Evolutionary conservation across 2,888 invertebrate species (phyloP), one percentile per base, ranked within the genome.

Genomic region (Nebria salina): DNA sequence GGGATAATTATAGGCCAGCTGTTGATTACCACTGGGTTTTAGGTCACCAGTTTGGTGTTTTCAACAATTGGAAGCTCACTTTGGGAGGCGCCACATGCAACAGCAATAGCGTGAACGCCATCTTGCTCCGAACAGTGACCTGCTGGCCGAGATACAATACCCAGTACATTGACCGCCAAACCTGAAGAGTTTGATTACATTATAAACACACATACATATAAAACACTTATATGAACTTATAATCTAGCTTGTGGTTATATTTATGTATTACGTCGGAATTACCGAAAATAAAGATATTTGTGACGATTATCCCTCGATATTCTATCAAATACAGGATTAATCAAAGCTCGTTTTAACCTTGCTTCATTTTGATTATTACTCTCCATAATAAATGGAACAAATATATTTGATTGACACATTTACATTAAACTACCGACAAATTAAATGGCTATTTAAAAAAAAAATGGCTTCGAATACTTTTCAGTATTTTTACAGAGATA

Each of bases 1-100:
- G 72, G 34, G 72, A 65, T 78, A 78, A 72, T 65, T 78, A 64
- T 78, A 65, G 78, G 65, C 78, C 78, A 78, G 78, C 78, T 78
- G 78, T 78, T 78, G 78, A 78, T 73, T 78, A 43, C 66, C 65
- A 42, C 73, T 66, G 70, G 70, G 70, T 68, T 68, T 70, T 68
- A 15, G 76, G 76, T 76, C 70, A 76, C 68, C 13, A 54, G 54
- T 1, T 54, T 70, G 43, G 68, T 25, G 41, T 66, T 66, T 76
- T 34, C 66, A 68, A 66, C 65, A 76, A 42, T 25, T 25, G 70
- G 66, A 20, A 15, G 70, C 70, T 70, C 70, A 70, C 70, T 7
- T 26, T 26, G 70, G 1, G 70, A 70, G 26, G 70, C 70, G 20
- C 70, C 26, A 26, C 70, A 70, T 70, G 70, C 70, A 70, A 70